These are phyloP conservation scores for Leucania comma DNA, from an alignment of 2,888 invertebrate species.

Conservation along the genomic window DNA sequence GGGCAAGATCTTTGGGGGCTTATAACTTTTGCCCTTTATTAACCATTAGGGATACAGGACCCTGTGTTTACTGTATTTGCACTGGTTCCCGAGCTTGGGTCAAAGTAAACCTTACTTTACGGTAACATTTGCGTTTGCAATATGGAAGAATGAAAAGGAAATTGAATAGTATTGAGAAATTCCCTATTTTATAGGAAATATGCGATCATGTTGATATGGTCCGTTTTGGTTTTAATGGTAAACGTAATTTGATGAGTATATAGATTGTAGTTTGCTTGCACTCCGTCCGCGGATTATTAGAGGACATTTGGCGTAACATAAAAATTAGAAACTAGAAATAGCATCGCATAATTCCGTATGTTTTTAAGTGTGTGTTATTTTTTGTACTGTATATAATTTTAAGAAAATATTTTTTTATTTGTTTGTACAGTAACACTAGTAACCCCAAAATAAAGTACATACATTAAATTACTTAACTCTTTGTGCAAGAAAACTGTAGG, in stretches of 20 bases:
- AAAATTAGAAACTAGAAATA: slow-evolving; percentile 25
- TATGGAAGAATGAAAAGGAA: not conserved
- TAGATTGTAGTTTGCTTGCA: slow-evolving; percentile 33
- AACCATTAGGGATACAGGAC: too few relatives aligned
- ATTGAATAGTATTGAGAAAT: not conserved
- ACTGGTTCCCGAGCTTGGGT: too few relatives aligned
- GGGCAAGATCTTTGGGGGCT: too few relatives aligned
- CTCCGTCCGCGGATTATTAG: slow-evolving; percentile 49
- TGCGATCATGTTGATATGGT: not conserved
- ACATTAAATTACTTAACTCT: slow-evolving; percentile 35
- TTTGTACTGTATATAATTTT: slow-evolving; percentile 18
- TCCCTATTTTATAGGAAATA: not conserved
- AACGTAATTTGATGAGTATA: slow-evolving; percentile 13
- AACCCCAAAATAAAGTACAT: slow-evolving; percentile 45
- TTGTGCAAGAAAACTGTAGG: slow-evolving; percentile 17
- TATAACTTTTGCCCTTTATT: too few relatives aligned
- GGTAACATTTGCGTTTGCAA: not conserved
- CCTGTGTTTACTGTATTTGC: too few relatives aligned
- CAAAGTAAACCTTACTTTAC: too few relatives aligned
- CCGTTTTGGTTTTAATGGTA: not conserved
- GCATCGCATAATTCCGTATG: slow-evolving; percentile 52
- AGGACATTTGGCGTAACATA: slow-evolving; percentile 35
- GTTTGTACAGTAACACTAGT: slow-evolving; percentile 8
- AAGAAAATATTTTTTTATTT: slow-evolving; percentile 11
- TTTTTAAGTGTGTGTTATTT: slow-evolving; percentile 23